Percentiles rank a stretch among this genome's conserved stretches.
Conservation (phyloP, 2,113 vertebrate genomes). For the Spizaetus ornatus region DNA sequence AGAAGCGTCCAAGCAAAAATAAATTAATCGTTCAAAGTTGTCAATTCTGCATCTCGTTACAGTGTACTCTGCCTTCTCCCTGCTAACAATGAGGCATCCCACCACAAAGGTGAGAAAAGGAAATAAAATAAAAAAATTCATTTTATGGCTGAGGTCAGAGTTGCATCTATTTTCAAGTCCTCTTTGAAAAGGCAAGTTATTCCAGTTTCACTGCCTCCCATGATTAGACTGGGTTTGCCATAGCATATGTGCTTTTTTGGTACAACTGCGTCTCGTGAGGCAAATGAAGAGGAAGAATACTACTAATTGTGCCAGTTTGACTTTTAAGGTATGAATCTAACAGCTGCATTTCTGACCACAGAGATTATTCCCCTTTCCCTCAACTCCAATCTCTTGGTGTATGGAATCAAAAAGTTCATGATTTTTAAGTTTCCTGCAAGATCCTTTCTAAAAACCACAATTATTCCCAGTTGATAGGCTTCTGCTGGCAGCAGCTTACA, state of each 20-base stretch:
- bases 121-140: accelerated
- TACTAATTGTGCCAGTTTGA: not conserved
- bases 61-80: not conserved
- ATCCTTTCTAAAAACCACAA: not conserved
- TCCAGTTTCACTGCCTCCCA: not conserved
- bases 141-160: not conserved
- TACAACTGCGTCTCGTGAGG: not conserved
- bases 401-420: not conserved
- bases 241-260: not conserved
- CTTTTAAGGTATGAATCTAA: not conserved
- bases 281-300: not conserved
- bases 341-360: not conserved
- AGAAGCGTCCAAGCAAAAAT: not conserved
- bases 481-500: not conserved
- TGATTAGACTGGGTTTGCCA: not conserved
- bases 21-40: not conserved
- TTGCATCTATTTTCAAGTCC: not conserved
- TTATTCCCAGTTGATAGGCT: not conserved
- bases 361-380: not conserved
- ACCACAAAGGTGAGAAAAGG: not conserved
- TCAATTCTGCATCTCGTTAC: not conserved
- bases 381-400: not conserved
- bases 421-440: not conserved
- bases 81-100: not conserved
- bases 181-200: not conserved